Conservation (phyloP, 2,797 vertebrate genomes). For the Kryptolebias ocellatus region DNA sequence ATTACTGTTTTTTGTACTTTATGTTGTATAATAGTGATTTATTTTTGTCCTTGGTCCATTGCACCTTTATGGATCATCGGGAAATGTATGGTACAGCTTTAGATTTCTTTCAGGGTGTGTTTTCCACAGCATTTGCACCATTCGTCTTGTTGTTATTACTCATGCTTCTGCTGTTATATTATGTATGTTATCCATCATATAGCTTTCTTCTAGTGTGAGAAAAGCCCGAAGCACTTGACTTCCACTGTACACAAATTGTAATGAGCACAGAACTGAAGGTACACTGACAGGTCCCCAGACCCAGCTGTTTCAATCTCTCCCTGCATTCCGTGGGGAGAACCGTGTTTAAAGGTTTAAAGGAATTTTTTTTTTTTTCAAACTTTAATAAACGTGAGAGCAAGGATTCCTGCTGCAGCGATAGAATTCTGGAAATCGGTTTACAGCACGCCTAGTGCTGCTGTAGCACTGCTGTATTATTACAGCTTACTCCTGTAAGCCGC, state of each 20-base stretch:
- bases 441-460: constrained; percentile 42
- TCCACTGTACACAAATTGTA: neutral
- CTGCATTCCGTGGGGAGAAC: neutral
- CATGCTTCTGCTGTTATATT: neutral
- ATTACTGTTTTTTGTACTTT: no score
- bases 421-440: constrained; percentile 65
- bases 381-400: constrained; percentile 28
- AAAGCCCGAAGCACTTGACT: neutral
- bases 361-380: constrained; percentile 14
- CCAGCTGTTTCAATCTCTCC: constrained; percentile 10
- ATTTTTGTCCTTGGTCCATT: no score
- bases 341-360: constrained; percentile 6
- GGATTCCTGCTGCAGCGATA: constrained; percentile 49
- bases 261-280: constrained; percentile 9
- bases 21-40: no score
- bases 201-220: neutral
- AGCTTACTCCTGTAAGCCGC: constrained; percentile 70
- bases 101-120: neutral
- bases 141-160: neutral
- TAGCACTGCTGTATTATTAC: constrained; percentile 58
- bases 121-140: neutral
- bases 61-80: neutral
- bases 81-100: neutral
- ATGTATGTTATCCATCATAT: neutral
- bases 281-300: constrained; percentile 1